Conservation (phyloP, 2,113 vertebrate species). For the Neofelis nebulosa region DNA sequence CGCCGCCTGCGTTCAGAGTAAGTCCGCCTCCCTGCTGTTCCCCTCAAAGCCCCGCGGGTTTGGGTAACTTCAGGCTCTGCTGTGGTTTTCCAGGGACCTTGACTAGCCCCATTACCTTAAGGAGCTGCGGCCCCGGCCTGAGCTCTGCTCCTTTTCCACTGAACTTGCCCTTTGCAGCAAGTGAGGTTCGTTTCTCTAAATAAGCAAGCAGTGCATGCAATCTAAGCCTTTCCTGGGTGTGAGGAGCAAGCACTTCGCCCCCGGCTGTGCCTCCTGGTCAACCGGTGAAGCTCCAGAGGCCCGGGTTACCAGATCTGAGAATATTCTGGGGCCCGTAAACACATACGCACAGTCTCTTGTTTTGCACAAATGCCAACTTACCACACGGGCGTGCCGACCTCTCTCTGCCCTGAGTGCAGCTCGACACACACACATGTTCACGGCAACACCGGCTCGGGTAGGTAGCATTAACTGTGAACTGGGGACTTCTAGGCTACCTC, state of each 20-base stretch:
- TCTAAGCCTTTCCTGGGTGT: neutral
- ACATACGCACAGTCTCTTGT: neutral
- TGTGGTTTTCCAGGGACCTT: neutral
- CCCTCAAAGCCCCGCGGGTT: neutral
- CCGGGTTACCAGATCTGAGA: neutral
- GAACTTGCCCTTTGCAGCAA: neutral
- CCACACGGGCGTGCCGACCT: neutral
- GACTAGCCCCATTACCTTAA: neutral
- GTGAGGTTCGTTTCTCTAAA: neutral
- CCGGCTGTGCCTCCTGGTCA: neutral
- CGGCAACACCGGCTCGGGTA: accelerated
- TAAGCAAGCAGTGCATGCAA: accelerated
- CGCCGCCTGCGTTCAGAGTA: constrained; percentile 95
- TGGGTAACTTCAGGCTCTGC: neutral
- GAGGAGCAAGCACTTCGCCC: accelerated
- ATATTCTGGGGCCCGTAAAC: neutral
- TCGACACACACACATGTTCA: neutral
- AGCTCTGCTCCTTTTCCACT: neutral
- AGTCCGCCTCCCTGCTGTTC: constrained; percentile 80
- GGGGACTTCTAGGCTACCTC: no score
- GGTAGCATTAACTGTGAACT: no score
- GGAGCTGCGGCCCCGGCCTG: neutral
- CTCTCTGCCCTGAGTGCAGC: neutral
- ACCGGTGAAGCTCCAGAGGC: neutral
- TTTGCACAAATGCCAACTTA: no score